Evolutionary conservation across 1,140 invertebrate genomes (phyloP), one percentile per base, ranked within the genome.

Genomic region (Zophobas atratus): DNA sequence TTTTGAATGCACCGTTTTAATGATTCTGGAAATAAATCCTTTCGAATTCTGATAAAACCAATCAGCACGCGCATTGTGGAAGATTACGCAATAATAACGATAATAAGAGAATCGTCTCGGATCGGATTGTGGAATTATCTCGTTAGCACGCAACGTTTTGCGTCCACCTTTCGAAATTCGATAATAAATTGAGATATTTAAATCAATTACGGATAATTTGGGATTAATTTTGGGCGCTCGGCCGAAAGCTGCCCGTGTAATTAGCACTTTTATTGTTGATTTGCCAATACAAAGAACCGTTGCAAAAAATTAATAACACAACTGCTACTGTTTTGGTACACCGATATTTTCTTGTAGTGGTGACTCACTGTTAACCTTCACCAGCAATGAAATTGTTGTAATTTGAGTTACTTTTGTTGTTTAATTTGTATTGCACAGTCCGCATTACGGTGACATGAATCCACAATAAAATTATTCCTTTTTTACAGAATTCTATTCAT

Each of bases 321-420:
- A 67, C 60, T 67, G 60, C 60, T 67, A 67, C 60, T 67, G 60
- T 67, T 67, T 67, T 67, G 2, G 60, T 43, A n/a, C 39, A 39
- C 39, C 60, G 43, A 67, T 67, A 67, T 67, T 67, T 67, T 67
- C 60, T 67, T 67, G 60, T 33, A 67, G 20, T 33, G 39, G 60
- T 67, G 60, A 67, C 38, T 67, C 60, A 67, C 60, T 33, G 8
- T 20, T 67, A 67, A 67, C 60, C 60, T 67, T 67, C 60, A 67
- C 38, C 60, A 33, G 60, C 60, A 67, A 67, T 67, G 33, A 67
- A 67, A 67, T 67, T 67, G 60, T 67, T 67, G 60, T 67, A 67
- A 67, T 67, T 67, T 60, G 56, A 60, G 56, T 60, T 60, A 60
- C 56, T 60, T 60, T 60, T 67, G 60, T 67, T 67, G 60, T 67